Evolutionary conservation across 2,888 invertebrate species (phyloP).

Genomic region (Notocelia uddmanniana): DNA sequence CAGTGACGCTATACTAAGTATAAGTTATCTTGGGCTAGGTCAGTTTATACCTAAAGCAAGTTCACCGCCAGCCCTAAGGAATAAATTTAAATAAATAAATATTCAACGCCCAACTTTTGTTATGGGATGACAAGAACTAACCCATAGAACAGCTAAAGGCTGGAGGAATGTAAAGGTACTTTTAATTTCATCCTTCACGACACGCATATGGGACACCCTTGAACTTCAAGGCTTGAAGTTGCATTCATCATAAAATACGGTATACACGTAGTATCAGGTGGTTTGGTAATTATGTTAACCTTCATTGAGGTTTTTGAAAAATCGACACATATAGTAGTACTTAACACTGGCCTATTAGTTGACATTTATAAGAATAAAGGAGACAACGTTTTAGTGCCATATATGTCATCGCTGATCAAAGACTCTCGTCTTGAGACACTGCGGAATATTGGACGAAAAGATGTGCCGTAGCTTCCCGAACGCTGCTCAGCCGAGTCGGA

Average conservation of each 20-base stretch:
- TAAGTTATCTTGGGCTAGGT: conserved; percentile 21
- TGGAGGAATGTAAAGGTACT: background rate
- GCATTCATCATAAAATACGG: background rate
- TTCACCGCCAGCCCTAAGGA: conserved; percentile 30
- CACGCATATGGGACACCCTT: background rate
- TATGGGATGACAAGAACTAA: conserved; percentile 1
- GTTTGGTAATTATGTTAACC: background rate
- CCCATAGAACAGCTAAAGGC: background rate
- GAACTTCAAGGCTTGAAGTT: too few species aligned
- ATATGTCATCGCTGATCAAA: too few species aligned
- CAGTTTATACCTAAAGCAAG: conserved; percentile 24
- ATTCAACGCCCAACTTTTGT: conserved; percentile 27
- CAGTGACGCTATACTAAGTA: conserved; percentile 3
- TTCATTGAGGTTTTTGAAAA: too few species aligned
- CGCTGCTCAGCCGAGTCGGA: too few species aligned
- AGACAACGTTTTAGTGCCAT: too few species aligned
- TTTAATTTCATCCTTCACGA: background rate
- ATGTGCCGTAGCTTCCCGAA: too few species aligned
- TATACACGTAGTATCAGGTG: background rate
- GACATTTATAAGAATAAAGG: too few species aligned
- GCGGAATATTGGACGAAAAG: too few species aligned
- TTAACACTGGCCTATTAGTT: too few species aligned
- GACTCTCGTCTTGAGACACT: too few species aligned
- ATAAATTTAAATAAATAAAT: conserved; percentile 39
- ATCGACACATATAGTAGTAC: too few species aligned